Evolutionary conservation across 2,113 vertebrate species (phyloP).

Genomic region (Tichodroma muraria): DNA sequence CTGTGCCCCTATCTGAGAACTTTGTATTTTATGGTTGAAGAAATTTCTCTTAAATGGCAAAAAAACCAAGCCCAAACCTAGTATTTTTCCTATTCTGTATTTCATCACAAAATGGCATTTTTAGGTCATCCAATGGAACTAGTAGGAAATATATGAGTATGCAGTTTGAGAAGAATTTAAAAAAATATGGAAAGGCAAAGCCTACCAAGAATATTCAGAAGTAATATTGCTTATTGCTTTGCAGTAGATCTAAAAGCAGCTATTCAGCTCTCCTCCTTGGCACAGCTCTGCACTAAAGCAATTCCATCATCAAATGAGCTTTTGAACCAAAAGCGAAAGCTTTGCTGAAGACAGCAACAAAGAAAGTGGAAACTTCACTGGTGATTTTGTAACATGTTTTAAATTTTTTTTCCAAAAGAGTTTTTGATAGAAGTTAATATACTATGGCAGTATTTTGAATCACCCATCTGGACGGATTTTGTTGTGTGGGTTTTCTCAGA

Average conservation of each 20-base stretch:
- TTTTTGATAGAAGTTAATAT: not conserved
- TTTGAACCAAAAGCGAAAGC: not conserved
- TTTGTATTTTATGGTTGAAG: not conserved
- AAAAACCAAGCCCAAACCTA: not conserved
- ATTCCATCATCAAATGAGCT: not conserved
- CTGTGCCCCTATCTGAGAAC: not conserved
- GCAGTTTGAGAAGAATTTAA: not conserved
- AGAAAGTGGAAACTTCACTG: not conserved
- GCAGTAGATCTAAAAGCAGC: not conserved
- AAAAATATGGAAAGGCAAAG: constrained; percentile 5
- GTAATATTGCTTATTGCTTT: constrained; percentile 20
- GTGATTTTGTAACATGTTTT: not conserved
- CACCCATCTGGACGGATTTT: not conserved
- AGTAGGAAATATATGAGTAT: not conserved
- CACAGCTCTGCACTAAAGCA: not conserved
- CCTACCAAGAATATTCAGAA: constrained; percentile 33
- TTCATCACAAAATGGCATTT: constrained; percentile 11
- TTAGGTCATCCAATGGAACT: not conserved
- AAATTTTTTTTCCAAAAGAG: not conserved
- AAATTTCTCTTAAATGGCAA: not conserved
- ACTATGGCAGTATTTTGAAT: not conserved
- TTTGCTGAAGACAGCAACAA: not conserved
- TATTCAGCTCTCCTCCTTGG: not conserved
- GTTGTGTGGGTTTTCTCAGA: not conserved
- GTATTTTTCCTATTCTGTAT: not conserved